These are phyloP conservation scores for Petaurus breviceps DNA, from an alignment of 2,113 vertebrate species.

Conservation along the genomic window DNA sequence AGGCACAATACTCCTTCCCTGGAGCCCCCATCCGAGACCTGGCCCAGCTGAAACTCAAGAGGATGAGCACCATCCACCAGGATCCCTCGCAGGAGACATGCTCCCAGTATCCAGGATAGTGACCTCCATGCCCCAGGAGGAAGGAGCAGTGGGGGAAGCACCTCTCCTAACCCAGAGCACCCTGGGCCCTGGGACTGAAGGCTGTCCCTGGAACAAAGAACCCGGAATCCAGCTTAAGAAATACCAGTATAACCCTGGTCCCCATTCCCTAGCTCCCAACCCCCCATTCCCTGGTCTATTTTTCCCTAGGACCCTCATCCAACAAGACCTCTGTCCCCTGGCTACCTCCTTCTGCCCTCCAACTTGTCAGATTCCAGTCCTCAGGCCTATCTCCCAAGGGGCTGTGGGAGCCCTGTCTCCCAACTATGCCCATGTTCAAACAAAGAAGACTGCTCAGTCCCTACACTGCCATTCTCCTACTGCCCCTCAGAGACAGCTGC, in stretches of 20 bases:
- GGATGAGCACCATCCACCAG: slow-evolving; percentile 11
- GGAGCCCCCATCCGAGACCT: slow-evolving; percentile 23
- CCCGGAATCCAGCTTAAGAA: slow-evolving; percentile 53
- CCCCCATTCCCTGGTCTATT: background rate
- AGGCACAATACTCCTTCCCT: background rate
- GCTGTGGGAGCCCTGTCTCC: background rate
- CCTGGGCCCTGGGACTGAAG: background rate
- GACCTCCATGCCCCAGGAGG: background rate
- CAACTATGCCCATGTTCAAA: background rate
- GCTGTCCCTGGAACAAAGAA: slow-evolving; percentile 69
- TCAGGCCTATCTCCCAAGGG: background rate
- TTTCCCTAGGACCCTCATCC: background rate
- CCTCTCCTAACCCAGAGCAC: background rate
- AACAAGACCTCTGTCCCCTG: background rate
- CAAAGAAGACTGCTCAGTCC: slow-evolving; percentile 31
- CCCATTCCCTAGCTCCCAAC: background rate
- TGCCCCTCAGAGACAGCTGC: slow-evolving; percentile 11
- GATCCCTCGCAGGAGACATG: background rate
- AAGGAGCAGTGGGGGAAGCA: background rate
- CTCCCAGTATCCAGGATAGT: background rate
- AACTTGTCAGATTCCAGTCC: slow-evolving; percentile 9
- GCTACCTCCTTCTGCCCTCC: slow-evolving; percentile 19
- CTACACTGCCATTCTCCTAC: background rate
- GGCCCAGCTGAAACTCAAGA: slow-evolving; percentile 34
- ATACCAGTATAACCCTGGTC: slow-evolving; percentile 31